Conservation (phyloP, 2,797 vertebrate genomes). For the Bovichtus variegatus region DNA sequence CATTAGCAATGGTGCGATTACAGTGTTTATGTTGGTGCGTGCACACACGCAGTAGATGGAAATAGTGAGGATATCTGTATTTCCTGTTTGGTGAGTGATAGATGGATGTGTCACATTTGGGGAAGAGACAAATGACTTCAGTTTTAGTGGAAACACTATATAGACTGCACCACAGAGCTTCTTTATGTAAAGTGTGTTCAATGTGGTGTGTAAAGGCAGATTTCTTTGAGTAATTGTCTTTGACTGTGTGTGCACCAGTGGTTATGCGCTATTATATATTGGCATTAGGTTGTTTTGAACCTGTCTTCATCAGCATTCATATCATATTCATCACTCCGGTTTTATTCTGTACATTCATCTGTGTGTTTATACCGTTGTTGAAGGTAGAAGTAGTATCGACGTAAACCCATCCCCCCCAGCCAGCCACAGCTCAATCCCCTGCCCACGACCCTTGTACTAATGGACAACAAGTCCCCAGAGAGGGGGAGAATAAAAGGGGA, state of each 20-base stretch:
- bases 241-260: neutral
- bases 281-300: neutral
- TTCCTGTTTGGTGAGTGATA: conserved; percentile 59
- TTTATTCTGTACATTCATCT: conserved; percentile 7
- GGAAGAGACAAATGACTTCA: conserved; percentile 46
- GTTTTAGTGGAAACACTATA: conserved; percentile 14
- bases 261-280: neutral
- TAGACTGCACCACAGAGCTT: conserved; percentile 9
- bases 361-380: conserved; percentile 18
- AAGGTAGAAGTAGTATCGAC: too few species aligned
- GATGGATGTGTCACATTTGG: conserved; percentile 40
- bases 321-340: conserved; percentile 38
- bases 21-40: conserved; percentile 40
- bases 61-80: conserved; percentile 44
- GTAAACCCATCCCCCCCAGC: neutral
- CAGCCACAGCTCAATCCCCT: conserved; percentile 29
- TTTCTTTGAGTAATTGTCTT: conserved; percentile 13
- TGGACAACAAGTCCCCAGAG: conserved; percentile 82
- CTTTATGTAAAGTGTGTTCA: conserved; percentile 12
- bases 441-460: conserved; percentile 72
- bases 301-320: neutral
- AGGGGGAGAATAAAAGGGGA: conserved; percentile 16
- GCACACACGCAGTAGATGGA: conserved; percentile 16
- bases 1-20: conserved; percentile 37
- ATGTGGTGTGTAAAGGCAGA: conserved; percentile 8